Evolutionary conservation across 1,140 invertebrate genomes (phyloP).

Genomic region (Hyphantria cunea): DNA sequence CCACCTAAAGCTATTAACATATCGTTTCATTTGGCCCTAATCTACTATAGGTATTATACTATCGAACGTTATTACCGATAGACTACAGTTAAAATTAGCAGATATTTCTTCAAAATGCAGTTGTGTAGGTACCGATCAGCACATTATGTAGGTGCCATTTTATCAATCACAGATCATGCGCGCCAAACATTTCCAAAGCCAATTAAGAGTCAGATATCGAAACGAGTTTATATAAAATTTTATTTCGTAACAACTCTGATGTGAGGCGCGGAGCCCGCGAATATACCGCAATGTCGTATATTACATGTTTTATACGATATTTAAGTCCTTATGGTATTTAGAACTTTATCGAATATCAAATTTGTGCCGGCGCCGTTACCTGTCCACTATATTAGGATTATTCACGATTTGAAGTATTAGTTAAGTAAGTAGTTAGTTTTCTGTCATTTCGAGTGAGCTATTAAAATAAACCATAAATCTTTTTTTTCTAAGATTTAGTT

Average conservation of each 20-base stretch:
- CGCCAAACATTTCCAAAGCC: constrained; percentile 33
- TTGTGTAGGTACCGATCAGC: too few relatives aligned
- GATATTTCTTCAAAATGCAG: too few relatives aligned
- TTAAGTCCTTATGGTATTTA: constrained; percentile 32
- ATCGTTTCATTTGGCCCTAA: constrained; percentile 35
- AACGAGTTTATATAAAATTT: constrained; percentile 38
- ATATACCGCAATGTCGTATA: constrained; percentile 41
- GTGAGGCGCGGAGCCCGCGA: constrained; percentile 5
- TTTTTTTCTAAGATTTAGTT: constrained; percentile 34
- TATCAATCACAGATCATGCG: constrained; percentile 32
- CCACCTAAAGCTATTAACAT: constrained; percentile 1
- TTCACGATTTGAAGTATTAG: constrained; percentile 36
- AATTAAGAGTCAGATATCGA: constrained; percentile 33
- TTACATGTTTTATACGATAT: constrained; percentile 36
- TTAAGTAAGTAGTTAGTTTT: constrained; percentile 33
- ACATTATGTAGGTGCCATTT: not conserved
- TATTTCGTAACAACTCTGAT: constrained; percentile 23
- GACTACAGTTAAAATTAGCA: too few relatives aligned
- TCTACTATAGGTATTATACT: constrained; percentile 16
- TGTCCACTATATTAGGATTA: constrained; percentile 48
- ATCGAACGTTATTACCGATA: not conserved
- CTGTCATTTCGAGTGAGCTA: constrained; percentile 25
- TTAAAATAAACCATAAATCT: constrained; percentile 36
- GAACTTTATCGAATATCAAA: constrained; percentile 40
- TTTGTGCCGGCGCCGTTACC: constrained; percentile 30